phyloP scores from a whole-genome alignment of 2,113 vertebrate genomes.

The Opisthocomus hoazin region DNA sequence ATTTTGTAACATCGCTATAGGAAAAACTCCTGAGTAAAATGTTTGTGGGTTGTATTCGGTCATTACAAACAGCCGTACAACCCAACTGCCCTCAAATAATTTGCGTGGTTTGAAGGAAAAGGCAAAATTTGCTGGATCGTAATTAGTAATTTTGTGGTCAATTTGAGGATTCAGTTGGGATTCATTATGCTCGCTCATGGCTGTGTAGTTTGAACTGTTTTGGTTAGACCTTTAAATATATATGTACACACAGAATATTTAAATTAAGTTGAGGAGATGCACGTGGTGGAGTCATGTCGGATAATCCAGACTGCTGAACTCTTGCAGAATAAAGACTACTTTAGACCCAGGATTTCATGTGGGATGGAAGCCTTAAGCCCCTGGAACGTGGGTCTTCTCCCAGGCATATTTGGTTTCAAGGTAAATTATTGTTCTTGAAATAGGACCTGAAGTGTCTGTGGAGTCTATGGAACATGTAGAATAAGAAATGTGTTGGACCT shows the following conservation, averaged over 20 bases:
- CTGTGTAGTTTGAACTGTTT: not conserved
- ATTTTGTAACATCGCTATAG: not conserved
- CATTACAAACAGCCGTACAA: not conserved
- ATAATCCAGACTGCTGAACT: not conserved
- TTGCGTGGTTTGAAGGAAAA: not conserved
- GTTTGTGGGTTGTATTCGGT: not conserved
- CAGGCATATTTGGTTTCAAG: not conserved
- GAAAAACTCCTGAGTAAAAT: not conserved
- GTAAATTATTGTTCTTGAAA: constrained; percentile 23
- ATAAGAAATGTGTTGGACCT: not conserved
- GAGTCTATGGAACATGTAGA: not conserved
- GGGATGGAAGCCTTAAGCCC: not conserved
- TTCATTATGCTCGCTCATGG: not conserved
- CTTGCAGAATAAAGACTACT: not conserved
- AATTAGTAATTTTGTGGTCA: not conserved
- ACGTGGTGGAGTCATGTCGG: not conserved
- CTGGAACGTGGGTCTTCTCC: not conserved
- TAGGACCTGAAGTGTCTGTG: not conserved
- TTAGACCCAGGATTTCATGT: not conserved
- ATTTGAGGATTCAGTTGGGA: not conserved
- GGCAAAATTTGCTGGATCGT: not conserved
- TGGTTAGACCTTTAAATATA: not conserved
- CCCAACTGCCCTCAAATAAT: not conserved
- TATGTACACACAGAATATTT: not conserved
- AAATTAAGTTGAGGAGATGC: not conserved